Evolutionary conservation across 2,888 invertebrate species (phyloP).

Genomic region (Drosophila fungiperda): DNA sequence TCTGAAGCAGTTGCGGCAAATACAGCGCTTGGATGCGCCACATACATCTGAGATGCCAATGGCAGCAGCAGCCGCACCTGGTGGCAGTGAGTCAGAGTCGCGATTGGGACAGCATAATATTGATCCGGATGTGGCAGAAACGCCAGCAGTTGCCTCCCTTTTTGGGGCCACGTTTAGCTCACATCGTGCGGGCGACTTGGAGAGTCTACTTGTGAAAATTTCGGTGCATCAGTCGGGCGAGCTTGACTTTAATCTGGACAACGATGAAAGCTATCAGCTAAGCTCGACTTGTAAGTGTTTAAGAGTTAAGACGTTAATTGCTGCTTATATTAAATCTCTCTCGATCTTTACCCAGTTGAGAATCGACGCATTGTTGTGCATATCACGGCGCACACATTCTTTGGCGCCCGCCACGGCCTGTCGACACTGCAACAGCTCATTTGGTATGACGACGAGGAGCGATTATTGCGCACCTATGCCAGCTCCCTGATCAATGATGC

Average conservation of each 20-base stretch:
- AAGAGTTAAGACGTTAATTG: neutral
- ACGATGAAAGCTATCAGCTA: conserved; percentile 92
- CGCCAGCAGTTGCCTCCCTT: conserved; percentile 39
- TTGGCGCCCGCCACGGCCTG: conserved; percentile 91
- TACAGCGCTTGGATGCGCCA: conserved; percentile 76
- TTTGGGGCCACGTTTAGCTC: conserved; percentile 67
- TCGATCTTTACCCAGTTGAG: conserved; percentile 67
- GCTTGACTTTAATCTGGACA: conserved; percentile 88
- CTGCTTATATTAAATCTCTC: neutral
- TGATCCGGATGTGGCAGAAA: conserved; percentile 31
- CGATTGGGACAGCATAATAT: conserved; percentile 35
- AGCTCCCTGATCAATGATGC: conserved; percentile 90
- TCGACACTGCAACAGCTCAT: conserved; percentile 92
- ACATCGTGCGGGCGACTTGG: conserved; percentile 79
- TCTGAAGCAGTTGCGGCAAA: conserved; percentile 81
- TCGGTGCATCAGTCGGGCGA: conserved; percentile 87
- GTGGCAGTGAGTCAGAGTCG: conserved; percentile 40
- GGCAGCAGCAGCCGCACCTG: conserved; percentile 11
- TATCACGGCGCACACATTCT: conserved; percentile 89
- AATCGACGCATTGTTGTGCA: conserved; percentile 86
- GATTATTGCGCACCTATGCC: conserved; percentile 88
- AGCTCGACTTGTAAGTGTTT: conserved; percentile 86
- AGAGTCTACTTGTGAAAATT: conserved; percentile 84
- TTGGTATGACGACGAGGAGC: conserved; percentile 91
- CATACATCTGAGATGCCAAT: conserved; percentile 31